phyloP scores from a whole-genome alignment of 2,888 invertebrate genomes.

The Eupithecia insigniata region DNA sequence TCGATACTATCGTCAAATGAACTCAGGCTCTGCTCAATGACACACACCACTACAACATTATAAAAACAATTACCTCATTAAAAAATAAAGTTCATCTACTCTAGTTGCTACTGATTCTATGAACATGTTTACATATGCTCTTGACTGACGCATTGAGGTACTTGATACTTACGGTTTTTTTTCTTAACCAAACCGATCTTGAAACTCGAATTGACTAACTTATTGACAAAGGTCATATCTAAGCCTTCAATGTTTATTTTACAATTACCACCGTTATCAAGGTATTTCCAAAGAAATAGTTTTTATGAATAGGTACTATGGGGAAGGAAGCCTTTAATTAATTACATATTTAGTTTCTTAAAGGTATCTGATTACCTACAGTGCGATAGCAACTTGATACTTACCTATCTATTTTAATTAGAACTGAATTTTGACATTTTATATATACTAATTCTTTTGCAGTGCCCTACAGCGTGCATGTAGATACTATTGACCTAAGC shows the following conservation, averaged over 20 bases:
- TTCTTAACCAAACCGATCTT: conserved; percentile 46
- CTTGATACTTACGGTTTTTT: conserved; percentile 34
- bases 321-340: not conserved
- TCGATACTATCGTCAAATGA: too few species aligned
- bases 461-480: too few species aligned
- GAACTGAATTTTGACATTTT: too few species aligned
- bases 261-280: conserved; percentile 70
- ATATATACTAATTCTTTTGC: too few species aligned
- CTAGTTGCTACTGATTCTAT: conserved; percentile 2
- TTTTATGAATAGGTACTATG: not conserved
- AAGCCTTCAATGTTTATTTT: conserved; percentile 65
- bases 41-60: too few species aligned
- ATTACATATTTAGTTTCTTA: not conserved
- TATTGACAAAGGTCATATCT: conserved; percentile 71
- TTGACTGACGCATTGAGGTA: conserved; percentile 21
- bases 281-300: conserved; percentile 54
- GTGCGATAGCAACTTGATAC: too few species aligned
- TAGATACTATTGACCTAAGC: too few species aligned
- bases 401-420: too few species aligned
- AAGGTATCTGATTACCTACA: not conserved
- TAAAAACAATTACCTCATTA: conserved; percentile 5
- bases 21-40: not conserved
- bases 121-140: conserved; percentile 16
- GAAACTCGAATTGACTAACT: conserved; percentile 58
- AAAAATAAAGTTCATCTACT: not conserved